Evolutionary conservation across 2,797 vertebrate species (phyloP), one percentile per base, ranked within the genome.

Genomic region (Pelodytes ibericus): DNA sequence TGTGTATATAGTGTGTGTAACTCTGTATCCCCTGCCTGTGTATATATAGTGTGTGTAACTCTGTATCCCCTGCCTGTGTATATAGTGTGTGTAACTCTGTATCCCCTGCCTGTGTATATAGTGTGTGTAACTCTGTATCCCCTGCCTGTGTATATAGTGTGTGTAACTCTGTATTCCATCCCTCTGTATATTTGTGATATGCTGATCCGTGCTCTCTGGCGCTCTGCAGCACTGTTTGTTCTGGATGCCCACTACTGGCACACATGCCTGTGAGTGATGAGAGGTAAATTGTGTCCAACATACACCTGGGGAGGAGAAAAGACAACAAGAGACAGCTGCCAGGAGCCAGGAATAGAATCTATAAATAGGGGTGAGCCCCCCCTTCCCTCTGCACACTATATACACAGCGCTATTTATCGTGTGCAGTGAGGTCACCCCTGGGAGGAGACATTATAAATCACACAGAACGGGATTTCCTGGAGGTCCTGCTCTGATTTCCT

Each of bases 331-430:
- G 63, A 33, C 29, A 26, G 63, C 57, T 62, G 76, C 76, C 76
- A 79, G 76, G n/a, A 79, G 63, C 76, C 64, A 73, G 71, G 76
- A 79, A 79, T 79, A 79, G 76, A 73, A 61, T 79, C 76, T 79
- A 79, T 79, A 79, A 79, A 79, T 79, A 79, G 70, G 76, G 64
- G 76, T 53, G 47, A 56, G 30, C 56, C 44, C 76, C 74, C 56
- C 18, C 49, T 26, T 63, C 57, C 57, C 16, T n/a, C n/a, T n/a
- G n/a, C 63, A 18, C 71, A 15, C 53, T 20, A 49, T 78, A 79
- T 79, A 73, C 76, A 79, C 76, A 79, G 76, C 57, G 41, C 76
- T 51, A 79, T 79, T 79, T 79, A 79, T 79, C 70, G 29, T 56
- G 57, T 16, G 76, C 56, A 61, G 70, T 79, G 76, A 78, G 69